Conservation (phyloP, 1,140 invertebrate genomes). For the Magallana ariakensis region DNA sequence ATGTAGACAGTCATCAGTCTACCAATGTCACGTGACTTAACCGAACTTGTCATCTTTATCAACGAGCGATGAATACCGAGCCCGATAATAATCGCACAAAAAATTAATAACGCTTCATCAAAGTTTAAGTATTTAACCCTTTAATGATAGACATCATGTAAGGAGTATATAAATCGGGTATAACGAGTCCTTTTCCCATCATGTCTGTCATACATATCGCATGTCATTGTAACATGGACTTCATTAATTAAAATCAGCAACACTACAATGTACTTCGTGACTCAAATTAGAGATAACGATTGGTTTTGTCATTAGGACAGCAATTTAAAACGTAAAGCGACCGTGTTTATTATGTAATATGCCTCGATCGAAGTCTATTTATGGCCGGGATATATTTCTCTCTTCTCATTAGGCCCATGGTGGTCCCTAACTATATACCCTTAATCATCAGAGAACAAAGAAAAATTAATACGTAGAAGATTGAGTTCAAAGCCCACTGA, state of each 20-base stretch:
- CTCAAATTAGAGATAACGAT: slow-evolving; percentile 12
- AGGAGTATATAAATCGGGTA: neutral
- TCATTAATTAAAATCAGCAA: slow-evolving; percentile 26
- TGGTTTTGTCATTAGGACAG: neutral
- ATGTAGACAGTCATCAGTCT: slow-evolving; percentile 20
- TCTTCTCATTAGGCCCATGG: slow-evolving; percentile 9
- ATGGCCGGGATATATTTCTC: slow-evolving; percentile 16
- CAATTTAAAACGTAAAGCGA: slow-evolving; percentile 10
- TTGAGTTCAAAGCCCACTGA: neutral
- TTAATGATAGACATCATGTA: slow-evolving; percentile 22
- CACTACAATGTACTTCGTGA: slow-evolving; percentile 20
- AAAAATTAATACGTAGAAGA: neutral
- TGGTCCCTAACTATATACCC: slow-evolving; percentile 27
- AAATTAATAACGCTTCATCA: slow-evolving; percentile 35
- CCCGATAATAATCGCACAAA: slow-evolving; percentile 27
- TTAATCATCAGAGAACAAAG: slow-evolving; percentile 24
- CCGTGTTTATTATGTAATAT: slow-evolving; percentile 22
- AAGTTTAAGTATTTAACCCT: neutral
- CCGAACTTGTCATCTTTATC: slow-evolving; percentile 9
- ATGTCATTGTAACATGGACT: slow-evolving; percentile 7
- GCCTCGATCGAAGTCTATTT: slow-evolving; percentile 7
- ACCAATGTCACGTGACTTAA: slow-evolving; percentile 18
- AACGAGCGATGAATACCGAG: neutral
- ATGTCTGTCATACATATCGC: neutral
- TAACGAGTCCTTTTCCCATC: neutral